These are phyloP conservation scores for Spondyliosoma cantharus DNA, from an alignment of 2,797 vertebrate species.

Conservation along the genomic window DNA sequence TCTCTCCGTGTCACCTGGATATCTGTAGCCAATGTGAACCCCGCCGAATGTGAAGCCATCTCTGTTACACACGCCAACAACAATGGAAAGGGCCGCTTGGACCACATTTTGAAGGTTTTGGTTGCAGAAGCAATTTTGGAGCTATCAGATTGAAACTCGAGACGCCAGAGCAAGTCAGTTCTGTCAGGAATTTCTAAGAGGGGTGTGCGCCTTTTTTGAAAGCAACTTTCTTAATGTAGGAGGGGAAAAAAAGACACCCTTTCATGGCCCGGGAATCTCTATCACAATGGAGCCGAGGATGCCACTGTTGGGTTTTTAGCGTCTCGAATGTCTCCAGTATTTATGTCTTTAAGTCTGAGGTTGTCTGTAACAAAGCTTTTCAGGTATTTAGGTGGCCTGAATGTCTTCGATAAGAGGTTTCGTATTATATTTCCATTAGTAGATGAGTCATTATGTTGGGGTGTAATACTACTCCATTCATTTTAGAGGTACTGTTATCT, in stretches of 20 bases:
- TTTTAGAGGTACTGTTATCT: slow-evolving; percentile 54
- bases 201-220: slow-evolving; percentile 63
- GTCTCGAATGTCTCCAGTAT: slow-evolving; percentile 64
- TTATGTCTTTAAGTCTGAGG: slow-evolving; percentile 36
- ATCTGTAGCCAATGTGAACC: slow-evolving; percentile 63
- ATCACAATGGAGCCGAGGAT: slow-evolving; percentile 60
- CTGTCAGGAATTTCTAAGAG: slow-evolving; percentile 76
- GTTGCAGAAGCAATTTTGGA: slow-evolving; percentile 78
- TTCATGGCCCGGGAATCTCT: slow-evolving; percentile 52
- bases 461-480: slow-evolving; percentile 60
- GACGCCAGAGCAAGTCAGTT: slow-evolving; percentile 75
- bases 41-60: slow-evolving; percentile 64
- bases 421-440: slow-evolving; percentile 65
- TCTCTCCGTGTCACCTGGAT: slow-evolving; percentile 61
- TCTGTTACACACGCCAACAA: slow-evolving; percentile 64
- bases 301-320: slow-evolving; percentile 54
- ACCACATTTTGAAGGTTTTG: slow-evolving; percentile 70
- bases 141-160: slow-evolving; percentile 85
- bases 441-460: slow-evolving; percentile 38
- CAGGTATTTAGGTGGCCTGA: slow-evolving; percentile 43
- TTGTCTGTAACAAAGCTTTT: slow-evolving; percentile 57
- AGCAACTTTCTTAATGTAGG: slow-evolving; percentile 64
- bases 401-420: slow-evolving; percentile 61
- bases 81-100: slow-evolving; percentile 62
- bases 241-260: slow-evolving; percentile 43